Evolutionary conservation across 2,888 invertebrate genomes (phyloP).

Genomic region (Yponomeuta malinellus): DNA sequence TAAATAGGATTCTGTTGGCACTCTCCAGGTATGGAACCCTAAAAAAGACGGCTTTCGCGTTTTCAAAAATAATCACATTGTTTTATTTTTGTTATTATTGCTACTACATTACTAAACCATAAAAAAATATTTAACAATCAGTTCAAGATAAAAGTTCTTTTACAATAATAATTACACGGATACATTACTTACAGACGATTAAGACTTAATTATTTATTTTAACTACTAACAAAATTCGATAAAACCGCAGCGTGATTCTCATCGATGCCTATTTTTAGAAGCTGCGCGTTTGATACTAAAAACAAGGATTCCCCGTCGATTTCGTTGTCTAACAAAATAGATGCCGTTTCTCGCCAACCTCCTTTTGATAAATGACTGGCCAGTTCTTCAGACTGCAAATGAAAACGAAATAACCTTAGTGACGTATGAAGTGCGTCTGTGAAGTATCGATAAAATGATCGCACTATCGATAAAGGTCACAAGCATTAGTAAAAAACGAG

Average conservation of each 20-base stretch:
- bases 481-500: background rate
- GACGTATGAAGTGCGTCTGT: background rate
- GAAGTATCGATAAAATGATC: background rate
- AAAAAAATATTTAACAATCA: background rate
- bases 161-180: background rate
- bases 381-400: constrained; percentile 46
- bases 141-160: background rate
- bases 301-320: constrained; percentile 61
- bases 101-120: background rate
- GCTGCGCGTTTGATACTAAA: constrained; percentile 51
- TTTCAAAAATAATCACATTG: background rate
- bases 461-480: too few species aligned
- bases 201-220: constrained; percentile 13
- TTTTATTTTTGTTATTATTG: background rate
- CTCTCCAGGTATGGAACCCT: background rate
- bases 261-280: constrained; percentile 49
- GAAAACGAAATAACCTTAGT: constrained; percentile 11
- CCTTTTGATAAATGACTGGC: constrained; percentile 39
- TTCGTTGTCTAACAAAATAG: constrained; percentile 55
- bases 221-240: constrained; percentile 46
- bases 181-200: background rate
- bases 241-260: constrained; percentile 54
- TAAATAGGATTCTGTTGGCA: too few species aligned
- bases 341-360: constrained; percentile 52
- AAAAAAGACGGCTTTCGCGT: background rate